Base-by-base conservation (phyloP, 2,888 invertebrate species). In the Cosmorhoe ocellata region DNA sequence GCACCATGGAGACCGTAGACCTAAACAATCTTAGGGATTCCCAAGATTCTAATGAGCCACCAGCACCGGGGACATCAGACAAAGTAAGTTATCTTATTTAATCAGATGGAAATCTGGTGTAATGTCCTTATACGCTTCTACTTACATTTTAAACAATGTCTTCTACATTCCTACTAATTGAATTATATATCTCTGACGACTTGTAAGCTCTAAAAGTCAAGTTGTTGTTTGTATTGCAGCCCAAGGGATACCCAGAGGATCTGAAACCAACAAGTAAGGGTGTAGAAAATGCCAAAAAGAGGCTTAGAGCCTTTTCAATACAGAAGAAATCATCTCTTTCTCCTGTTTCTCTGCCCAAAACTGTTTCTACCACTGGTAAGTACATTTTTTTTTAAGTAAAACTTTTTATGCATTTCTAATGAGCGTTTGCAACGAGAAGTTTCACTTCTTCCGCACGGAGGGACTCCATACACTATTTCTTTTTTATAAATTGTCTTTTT, bases 251-350 rank as follows among this genome's bases (percentile, higher is more conserved):
- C 0, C 14, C 51, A n/a, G 33, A 53, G 24, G 52, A 57, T 0
- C 7, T 53, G 5, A 58, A 61, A 10, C 40, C 63, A 8, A 62
- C 64, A 0, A 44, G 61, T 0, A 84, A 85, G 64, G 89, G 90
- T 8, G 81, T 88, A 2, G 84, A 87, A 52, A 80, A 82, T 72
- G 90, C 89, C 0, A 90, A 90, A 63, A 88, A 87, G 53, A 77
- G 86, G 39, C 79, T 90, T 4, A 66, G 89, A 58, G 90, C 90
- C 6, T 91, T 91, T 63, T 90, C 88, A 10, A 90, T 90, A 26
- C 91, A 90, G 66, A 90, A 90, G 67, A 90, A 89, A 56, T 60
- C 76, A 0, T 74, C 86, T 0, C 57, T 84, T 1, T 64, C 78
- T 8, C 75, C 84, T 0, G 62, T 79, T 1, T 62, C 77, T 0